Evolutionary conservation across 2,797 vertebrate species (phyloP), one percentile per base, ranked within the genome.

Genomic region (Poecilia wingei): DNA sequence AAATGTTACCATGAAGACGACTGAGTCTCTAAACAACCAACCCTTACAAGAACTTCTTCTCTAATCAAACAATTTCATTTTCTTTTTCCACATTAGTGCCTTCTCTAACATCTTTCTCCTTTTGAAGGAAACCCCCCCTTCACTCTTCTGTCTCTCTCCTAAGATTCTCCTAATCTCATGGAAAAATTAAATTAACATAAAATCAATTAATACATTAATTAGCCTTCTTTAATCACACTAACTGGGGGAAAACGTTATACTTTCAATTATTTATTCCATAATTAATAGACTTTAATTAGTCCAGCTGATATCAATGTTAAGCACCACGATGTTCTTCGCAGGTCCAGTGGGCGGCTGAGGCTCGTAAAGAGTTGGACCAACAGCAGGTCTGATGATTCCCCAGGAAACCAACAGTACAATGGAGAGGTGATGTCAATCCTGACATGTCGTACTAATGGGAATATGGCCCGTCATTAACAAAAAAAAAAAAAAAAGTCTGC

Each of bases 171-270:
- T 89, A 87, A 92, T 94, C 93, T 94, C 87, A 93, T 84, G 90
- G 91, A 88, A 95, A 25, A 95, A 94, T 93, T 91, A 82, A 94
- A 95, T 95, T 95, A 95, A 93, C 93, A 94, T 95, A 94, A 95
- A 95, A 95, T 94, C 94, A 96, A 96, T 96, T 96, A 95, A 95
- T 94, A 81, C 91, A 95, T 94, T 94, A 95, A 96, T 96, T 95
- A 95, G 93, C 88, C 82, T 89, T 87, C 80, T 93, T 96, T 96
- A 96, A 96, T 96, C 93, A 96, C 92, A 91, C 83, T 87, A 93
- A 94, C 93, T 92, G 79, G 76, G 89, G 90, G 93, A 93, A 93
- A 94, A 88, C 91, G 25, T 95, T 94, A 92, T 94, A 72, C 85
- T 91, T 92, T 85, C 92, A 94, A 95, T 95, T 95, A 96, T 95